Conservation (phyloP, 2,888 invertebrate genomes). For the Margaritifera margaritifera region DNA sequence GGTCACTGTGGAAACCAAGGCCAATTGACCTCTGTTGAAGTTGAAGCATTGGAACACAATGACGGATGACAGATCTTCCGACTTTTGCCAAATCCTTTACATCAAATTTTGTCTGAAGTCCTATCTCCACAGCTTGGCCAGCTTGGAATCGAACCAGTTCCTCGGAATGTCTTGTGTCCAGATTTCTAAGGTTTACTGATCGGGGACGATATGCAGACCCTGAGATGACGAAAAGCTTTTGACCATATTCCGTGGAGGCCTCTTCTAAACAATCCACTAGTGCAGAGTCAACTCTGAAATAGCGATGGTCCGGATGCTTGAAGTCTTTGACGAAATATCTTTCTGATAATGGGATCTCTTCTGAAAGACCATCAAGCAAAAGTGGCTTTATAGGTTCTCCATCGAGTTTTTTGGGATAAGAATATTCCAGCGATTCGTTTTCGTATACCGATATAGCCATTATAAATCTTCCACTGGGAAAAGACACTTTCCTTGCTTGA, state of each 20-base stretch:
- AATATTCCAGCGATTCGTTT: slow-evolving; percentile 2
- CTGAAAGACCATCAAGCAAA: slow-evolving; percentile 8
- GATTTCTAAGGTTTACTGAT: slow-evolving; percentile 10
- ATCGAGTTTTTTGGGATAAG: slow-evolving; percentile 6
- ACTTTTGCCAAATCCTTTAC: slow-evolving; percentile 4
- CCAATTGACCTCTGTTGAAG: slow-evolving; percentile 20
- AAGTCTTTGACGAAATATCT: slow-evolving; percentile 9
- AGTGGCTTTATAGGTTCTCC: slow-evolving; percentile 4
- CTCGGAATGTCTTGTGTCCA: slow-evolving; percentile 13
- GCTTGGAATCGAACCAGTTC: slow-evolving; percentile 8
- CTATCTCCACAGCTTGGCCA: slow-evolving; percentile 14
- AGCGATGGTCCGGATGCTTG: neutral
- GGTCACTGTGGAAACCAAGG: slow-evolving; percentile 20
- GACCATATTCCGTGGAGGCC: slow-evolving; percentile 8
- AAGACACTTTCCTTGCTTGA: neutral
- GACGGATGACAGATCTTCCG: slow-evolving; percentile 8
- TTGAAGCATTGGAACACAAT: slow-evolving; percentile 17
- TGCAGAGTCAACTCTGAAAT: slow-evolving; percentile 12
- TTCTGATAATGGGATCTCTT: slow-evolving; percentile 8
- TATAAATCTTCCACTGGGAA: slow-evolving; percentile 8
- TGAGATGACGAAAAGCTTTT: slow-evolving; percentile 6
- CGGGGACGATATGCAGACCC: slow-evolving; percentile 8
- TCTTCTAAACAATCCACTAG: slow-evolving; percentile 14
- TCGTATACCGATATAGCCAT: slow-evolving; percentile 4
- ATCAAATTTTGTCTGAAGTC: neutral